Conservation (phyloP, 2,113 vertebrate genomes). For the Campylomormyrus tamandua region DNA sequence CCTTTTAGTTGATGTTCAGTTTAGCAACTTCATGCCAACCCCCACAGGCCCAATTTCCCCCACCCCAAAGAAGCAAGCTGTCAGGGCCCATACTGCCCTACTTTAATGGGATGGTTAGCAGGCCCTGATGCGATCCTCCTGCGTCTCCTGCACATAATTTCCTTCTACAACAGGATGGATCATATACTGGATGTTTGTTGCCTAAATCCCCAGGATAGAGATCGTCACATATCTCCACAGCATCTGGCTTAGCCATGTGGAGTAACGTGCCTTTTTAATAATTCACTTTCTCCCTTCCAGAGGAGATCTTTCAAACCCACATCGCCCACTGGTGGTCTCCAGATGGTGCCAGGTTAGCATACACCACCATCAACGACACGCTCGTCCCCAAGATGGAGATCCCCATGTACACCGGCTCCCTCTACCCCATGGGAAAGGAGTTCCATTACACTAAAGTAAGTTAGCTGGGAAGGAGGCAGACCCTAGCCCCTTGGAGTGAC, state of each 20-base stretch:
- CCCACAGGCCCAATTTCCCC: background rate
- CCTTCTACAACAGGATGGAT: background rate
- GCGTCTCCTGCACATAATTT: background rate
- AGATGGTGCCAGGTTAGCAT: conserved; percentile 83
- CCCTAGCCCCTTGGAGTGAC: background rate
- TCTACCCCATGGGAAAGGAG: conserved; percentile 76
- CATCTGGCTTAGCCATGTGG: background rate
- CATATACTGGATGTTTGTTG: background rate
- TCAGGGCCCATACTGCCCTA: background rate
- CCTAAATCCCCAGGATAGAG: background rate
- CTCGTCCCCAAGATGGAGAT: conserved; percentile 90
- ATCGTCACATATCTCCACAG: background rate
- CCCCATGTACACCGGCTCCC: conserved; percentile 73
- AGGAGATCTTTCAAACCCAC: conserved; percentile 87
- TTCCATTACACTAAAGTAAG: conserved; percentile 94
- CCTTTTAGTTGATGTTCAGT: background rate
- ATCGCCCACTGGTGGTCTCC: conserved; percentile 97
- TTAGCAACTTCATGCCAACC: background rate
- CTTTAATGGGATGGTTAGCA: background rate
- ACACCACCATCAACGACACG: conserved; percentile 89
- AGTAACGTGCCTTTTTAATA: background rate
- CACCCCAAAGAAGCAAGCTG: background rate
- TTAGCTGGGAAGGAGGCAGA: background rate
- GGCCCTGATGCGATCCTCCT: background rate
- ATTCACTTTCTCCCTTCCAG: conserved; percentile 45